phyloP scores from a whole-genome alignment of 2,888 invertebrate genomes.

The Lepas anatifera region DNA sequence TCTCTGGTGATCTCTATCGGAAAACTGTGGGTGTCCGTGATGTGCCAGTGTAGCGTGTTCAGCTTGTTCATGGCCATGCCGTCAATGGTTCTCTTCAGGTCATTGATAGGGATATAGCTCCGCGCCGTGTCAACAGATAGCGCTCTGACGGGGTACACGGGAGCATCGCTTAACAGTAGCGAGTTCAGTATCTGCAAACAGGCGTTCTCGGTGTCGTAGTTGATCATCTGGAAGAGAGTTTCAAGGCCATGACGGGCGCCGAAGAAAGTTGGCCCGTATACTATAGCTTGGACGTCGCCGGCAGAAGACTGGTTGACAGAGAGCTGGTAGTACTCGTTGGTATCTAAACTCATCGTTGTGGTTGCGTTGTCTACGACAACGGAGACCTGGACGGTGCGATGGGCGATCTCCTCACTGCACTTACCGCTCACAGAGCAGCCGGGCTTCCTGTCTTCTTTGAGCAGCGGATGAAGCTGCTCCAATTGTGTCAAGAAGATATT shows the following conservation, averaged over 20 bases:
- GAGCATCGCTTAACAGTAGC: slow-evolving; percentile 33
- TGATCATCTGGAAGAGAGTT: slow-evolving; percentile 23
- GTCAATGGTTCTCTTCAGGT: slow-evolving; percentile 21
- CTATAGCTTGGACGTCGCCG: slow-evolving; percentile 9
- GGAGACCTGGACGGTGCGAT: too few relatives aligned
- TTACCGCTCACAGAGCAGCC: too few relatives aligned
- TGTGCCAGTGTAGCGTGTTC: slow-evolving; percentile 42
- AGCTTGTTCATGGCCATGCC: slow-evolving; percentile 28
- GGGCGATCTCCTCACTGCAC: too few relatives aligned
- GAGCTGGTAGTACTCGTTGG: slow-evolving; percentile 20
- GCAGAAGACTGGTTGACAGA: slow-evolving; percentile 4
- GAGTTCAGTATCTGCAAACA: slow-evolving; percentile 19
- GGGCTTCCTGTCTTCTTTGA: too few relatives aligned
- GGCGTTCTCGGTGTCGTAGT: slow-evolving; percentile 20
- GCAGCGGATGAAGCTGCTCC: too few relatives aligned
- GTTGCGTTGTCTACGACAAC: background rate
- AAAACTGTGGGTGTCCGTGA: slow-evolving; percentile 41
- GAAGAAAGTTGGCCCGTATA: slow-evolving; percentile 21
- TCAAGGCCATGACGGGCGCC: slow-evolving; percentile 25
- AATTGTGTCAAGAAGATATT: too few relatives aligned
- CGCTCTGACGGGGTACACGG: slow-evolving; percentile 42
- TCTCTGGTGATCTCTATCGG: slow-evolving; percentile 37
- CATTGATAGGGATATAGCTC: slow-evolving; percentile 26
- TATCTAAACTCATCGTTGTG: slow-evolving; percentile 9
- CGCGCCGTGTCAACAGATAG: slow-evolving; percentile 43